These are phyloP conservation scores for Psilanteris sp. DNA, from an alignment of 1,140 invertebrate species.

Conservation along the genomic window DNA sequence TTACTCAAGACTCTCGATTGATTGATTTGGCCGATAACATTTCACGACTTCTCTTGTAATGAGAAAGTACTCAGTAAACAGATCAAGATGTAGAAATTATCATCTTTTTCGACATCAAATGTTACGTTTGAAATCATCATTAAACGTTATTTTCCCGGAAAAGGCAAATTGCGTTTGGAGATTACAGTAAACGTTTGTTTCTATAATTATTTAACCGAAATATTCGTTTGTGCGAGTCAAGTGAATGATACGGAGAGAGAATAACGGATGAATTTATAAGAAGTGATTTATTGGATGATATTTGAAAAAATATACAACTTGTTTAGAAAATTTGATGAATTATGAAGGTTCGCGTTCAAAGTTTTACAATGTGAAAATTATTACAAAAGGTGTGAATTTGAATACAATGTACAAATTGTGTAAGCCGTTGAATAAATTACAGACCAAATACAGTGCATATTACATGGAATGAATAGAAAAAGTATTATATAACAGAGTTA, in stretches of 20 bases:
- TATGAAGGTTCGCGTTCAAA: not conserved
- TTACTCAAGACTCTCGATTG: slow-evolving; percentile 60
- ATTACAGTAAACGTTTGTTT: no score
- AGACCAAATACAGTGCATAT: slow-evolving; percentile 18
- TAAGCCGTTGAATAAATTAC: slow-evolving; percentile 25
- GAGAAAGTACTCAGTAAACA: slow-evolving; percentile 61
- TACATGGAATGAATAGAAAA: slow-evolving; percentile 6
- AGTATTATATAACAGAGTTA: slow-evolving; percentile 26
- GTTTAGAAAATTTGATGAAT: no score
- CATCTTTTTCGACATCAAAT: slow-evolving; percentile 59
- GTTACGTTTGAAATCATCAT: slow-evolving; percentile 59
- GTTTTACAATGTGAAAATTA: slow-evolving; percentile 18
- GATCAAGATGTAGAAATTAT: slow-evolving; percentile 67
- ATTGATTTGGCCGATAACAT: slow-evolving; percentile 65
- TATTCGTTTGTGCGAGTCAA: no score
- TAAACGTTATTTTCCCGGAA: slow-evolving; percentile 32
- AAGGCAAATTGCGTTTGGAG: slow-evolving; percentile 11
- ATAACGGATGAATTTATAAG: no score
- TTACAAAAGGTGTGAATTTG: slow-evolving; percentile 27
- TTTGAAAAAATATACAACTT: no score
- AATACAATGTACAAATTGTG: slow-evolving; percentile 40
- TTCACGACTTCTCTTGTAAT: slow-evolving; percentile 64
- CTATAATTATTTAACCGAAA: no score
- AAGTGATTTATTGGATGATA: no score
- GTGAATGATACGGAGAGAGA: no score